Base-by-base conservation (phyloP, 2,888 invertebrate genomes). In the Metalampra italica region DNA sequence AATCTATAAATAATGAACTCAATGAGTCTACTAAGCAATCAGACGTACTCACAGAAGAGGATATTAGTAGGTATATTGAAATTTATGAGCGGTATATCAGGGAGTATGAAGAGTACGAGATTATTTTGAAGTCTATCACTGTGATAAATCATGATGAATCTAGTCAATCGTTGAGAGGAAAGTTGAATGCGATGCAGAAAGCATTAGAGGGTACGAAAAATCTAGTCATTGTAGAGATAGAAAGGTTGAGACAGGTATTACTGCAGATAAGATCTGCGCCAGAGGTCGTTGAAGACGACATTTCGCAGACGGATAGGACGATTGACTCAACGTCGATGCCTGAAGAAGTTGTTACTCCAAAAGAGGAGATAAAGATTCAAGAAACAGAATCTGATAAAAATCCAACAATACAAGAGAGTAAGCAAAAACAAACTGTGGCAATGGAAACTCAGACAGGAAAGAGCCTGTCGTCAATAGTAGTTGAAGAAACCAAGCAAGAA, bases 311-410 rank as follows among this genome's bases (percentile, higher is more conserved):
- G 34, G 92, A 92, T 60, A 84, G 90, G 55, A 94, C 94, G 7
- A 90, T 94, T 43, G 93, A 93, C 75, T 93, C 94, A 0, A 91
- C 91, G 43, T 93, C 93, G 47, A 93, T 94, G 92, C 93, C 94
- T 1, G 93, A 93, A 72, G 93, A 94, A 77, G 91, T 93, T 63
- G 88, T 90, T 14, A 76, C 80, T 29, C 81, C 83, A 9, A 75
- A 76, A 62, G 75, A 77, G 55, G 55, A 66, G 30, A 55, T 65
- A 2, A 47, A 43, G 60, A 29, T 46, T 29, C 49, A 57, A 43
- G 49, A 46, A 11, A 69, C 65, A 52, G 62, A 62, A 46, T 13
- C 8, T 11, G 13, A 9, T 2, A 59, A 62, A 44, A 50, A 53
- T 22, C 52, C 59, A 51, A 51, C 54, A 9, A n/a, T 36, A n/a